Evolutionary conservation across 2,888 invertebrate species (phyloP).

Genomic region (Tillus elongatus): DNA sequence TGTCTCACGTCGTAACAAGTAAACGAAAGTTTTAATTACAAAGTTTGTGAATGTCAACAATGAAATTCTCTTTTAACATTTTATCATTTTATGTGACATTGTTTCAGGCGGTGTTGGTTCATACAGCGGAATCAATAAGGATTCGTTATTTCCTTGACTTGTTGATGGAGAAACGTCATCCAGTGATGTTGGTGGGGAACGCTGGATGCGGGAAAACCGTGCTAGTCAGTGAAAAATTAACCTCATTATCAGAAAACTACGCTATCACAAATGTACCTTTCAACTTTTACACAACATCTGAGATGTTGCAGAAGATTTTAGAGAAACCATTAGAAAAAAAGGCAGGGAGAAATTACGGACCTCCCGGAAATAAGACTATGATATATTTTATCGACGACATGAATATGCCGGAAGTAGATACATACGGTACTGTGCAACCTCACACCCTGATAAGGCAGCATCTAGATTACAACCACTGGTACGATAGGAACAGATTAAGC

Average conservation of each 20-base stretch:
- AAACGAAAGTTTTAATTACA: too few relatives aligned
- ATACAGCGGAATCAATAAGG: constrained; percentile 87
- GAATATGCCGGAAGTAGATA: constrained; percentile 92
- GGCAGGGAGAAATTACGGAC: constrained; percentile 90
- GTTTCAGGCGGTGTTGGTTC: constrained; percentile 75
- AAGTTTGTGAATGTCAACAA: too few relatives aligned
- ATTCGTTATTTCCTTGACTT: constrained; percentile 83
- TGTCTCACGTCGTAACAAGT: too few relatives aligned
- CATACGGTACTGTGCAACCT: constrained; percentile 92
- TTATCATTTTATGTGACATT: too few relatives aligned
- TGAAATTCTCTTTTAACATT: too few relatives aligned
- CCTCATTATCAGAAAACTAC: constrained; percentile 72
- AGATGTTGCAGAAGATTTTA: constrained; percentile 85
- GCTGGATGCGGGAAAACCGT: constrained; percentile 93
- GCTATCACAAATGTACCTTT: constrained; percentile 88
- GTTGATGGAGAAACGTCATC: constrained; percentile 77
- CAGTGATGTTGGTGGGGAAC: constrained; percentile 89
- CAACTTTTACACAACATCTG: constrained; percentile 92
- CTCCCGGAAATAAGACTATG: constrained; percentile 86
- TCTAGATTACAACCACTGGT: constrained; percentile 94
- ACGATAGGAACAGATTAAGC: constrained; percentile 77
- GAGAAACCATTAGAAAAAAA: constrained; percentile 95
- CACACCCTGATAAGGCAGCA: constrained; percentile 93
- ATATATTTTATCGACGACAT: constrained; percentile 95
- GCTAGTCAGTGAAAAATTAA: constrained; percentile 61